Base-by-base conservation (phyloP, 1,140 invertebrate species). In the Manduca sexta region DNA sequence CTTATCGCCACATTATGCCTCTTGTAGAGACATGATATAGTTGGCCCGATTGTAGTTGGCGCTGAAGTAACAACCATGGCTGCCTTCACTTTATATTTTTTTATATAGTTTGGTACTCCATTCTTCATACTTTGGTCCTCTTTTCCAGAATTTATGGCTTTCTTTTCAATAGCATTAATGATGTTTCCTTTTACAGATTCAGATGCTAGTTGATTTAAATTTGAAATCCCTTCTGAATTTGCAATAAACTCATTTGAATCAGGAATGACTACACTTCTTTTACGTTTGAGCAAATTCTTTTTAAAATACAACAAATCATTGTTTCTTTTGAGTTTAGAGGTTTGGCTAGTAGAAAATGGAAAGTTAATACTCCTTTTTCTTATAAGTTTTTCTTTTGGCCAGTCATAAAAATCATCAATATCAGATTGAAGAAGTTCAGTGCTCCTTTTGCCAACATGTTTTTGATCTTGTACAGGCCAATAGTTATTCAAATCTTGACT, bases 1-100 rank as follows among this genome's bases (percentile, higher is more conserved):
- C 75, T 82, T 29, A 74, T 58, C 0, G 66, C 56, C 2, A 84
- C 64, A 60, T 56, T 78, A 18, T 79, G 68, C 13, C 70, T 71
- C 45, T 84, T 82, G 46, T 79, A 84, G 4, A 82, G 55, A 56
- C 81, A 84, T 4, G 63, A 56, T 38, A 73, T 76, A 4, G 71
- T 73, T 2, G 70, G 64, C 0, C 53, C 64, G 3, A 45, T 40
- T 11, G 66, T 73, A 12, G 62, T 64, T 10, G 71, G 51, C 10
- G 60, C 31, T 21, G 60, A 58, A 2, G 66, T 76, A 12, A 60
- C 49, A 14, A 69, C 26, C 7, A 58, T 42, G 7, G 66, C 63
- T 16, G 56, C 41, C 39, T 74, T 81, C 0, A 73, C 64, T 54
- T 79, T 74, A 35, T 60, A 55, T 16, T 65, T 69, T 26, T 69